These are phyloP conservation scores for Pseudochaenichthys georgianus DNA, from an alignment of 2,797 vertebrate species.

Conservation along the genomic window DNA sequence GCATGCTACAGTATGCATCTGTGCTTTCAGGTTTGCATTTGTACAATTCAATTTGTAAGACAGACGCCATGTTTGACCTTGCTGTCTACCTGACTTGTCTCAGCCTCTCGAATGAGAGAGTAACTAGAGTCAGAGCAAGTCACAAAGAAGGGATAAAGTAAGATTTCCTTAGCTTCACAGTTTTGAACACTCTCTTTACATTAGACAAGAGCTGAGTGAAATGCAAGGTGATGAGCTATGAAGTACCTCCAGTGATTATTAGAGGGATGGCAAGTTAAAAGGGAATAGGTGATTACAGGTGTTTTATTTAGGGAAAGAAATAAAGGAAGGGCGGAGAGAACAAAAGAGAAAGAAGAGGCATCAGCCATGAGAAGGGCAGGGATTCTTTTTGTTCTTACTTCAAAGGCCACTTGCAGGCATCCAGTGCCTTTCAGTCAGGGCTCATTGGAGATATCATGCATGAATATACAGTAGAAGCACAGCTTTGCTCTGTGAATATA, in stretches of 20 bases:
- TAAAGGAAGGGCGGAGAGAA: slow-evolving; percentile 1
- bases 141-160: slow-evolving; percentile 18
- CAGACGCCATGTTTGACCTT: slow-evolving; percentile 56
- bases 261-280: slow-evolving; percentile 61
- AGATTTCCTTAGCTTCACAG: slow-evolving; percentile 25
- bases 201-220: slow-evolving; percentile 16
- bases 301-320: slow-evolving; percentile 49
- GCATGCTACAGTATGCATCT: slow-evolving; percentile 10
- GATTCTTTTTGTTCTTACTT: slow-evolving; percentile 81
- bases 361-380: slow-evolving; percentile 54
- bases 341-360: slow-evolving; percentile 13
- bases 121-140: slow-evolving; percentile 30
- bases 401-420: slow-evolving; percentile 70
- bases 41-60: slow-evolving; percentile 50
- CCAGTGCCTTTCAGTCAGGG: slow-evolving; percentile 55
- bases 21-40: slow-evolving; percentile 46
- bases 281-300: slow-evolving; percentile 73
- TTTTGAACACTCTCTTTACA: slow-evolving; percentile 24
- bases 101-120: slow-evolving; percentile 42
- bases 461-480: slow-evolving; percentile 58
- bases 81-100: slow-evolving; percentile 41
- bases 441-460: slow-evolving; percentile 62
- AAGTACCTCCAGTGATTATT: slow-evolving; percentile 37
- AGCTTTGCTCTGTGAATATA: slow-evolving; percentile 57
- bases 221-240: slow-evolving; percentile 16